phyloP scores from a whole-genome alignment of 2,888 invertebrate genomes.

The Drosophila kanekoi region DNA sequence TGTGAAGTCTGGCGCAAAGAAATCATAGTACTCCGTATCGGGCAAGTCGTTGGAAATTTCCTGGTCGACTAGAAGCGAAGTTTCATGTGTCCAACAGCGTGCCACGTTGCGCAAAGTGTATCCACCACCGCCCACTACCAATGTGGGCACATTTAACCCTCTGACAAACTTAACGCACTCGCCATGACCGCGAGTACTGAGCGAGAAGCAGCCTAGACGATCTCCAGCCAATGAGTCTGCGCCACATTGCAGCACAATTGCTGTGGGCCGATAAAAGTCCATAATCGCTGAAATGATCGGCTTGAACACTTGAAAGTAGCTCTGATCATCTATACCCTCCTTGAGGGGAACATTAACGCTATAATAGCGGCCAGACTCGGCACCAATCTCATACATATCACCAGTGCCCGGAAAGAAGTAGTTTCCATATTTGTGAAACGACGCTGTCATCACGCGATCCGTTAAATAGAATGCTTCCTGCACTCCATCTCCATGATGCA shows the following conservation, averaged over 20 bases:
- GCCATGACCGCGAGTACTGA: slow-evolving; percentile 97
- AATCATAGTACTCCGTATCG: slow-evolving; percentile 97
- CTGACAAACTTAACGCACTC: slow-evolving; percentile 99
- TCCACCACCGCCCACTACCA: slow-evolving; percentile 93
- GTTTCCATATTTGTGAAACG: slow-evolving; percentile 99
- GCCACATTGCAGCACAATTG: slow-evolving; percentile 98
- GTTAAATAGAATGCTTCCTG: slow-evolving; percentile 99
- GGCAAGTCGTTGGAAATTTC: slow-evolving; percentile 97
- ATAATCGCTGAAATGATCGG: slow-evolving; percentile 97
- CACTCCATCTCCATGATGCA: slow-evolving; percentile 97
- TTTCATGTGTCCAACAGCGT: slow-evolving; percentile 99
- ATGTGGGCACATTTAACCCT: slow-evolving; percentile 94
- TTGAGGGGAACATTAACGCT: slow-evolving; percentile 99
- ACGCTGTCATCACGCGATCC: slow-evolving; percentile 99
- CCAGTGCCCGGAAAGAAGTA: slow-evolving; percentile 99
- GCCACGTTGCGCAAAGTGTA: slow-evolving; percentile 99
- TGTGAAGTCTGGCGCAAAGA: slow-evolving; percentile 98
- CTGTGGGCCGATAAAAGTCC: slow-evolving; percentile 98
- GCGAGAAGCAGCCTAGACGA: slow-evolving; percentile 96
- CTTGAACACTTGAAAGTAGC: slow-evolving; percentile 96
- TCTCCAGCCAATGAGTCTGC: slow-evolving; percentile 99
- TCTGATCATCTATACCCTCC: slow-evolving; percentile 98
- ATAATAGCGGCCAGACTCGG: slow-evolving; percentile 97
- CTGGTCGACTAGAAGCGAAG: slow-evolving; percentile 96
- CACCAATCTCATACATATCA: slow-evolving; percentile 99